These are phyloP conservation scores for Apaloderma vittatum DNA, from an alignment of 2,113 vertebrate genomes.

Conservation along the genomic window DNA sequence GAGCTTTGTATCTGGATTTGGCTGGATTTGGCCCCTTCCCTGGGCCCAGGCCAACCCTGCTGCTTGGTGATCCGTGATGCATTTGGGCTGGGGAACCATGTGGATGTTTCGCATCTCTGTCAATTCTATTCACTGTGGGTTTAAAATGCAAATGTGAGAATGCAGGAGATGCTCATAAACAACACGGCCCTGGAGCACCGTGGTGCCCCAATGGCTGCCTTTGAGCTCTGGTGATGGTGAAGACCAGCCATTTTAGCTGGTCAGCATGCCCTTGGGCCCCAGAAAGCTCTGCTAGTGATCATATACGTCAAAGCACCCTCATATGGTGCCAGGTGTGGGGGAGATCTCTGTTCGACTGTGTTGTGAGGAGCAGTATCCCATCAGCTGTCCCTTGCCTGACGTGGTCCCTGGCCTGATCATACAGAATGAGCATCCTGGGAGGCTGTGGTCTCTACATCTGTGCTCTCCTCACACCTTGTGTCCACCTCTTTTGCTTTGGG, in stretches of 20 bases:
- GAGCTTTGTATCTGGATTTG: background rate
- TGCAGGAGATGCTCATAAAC: background rate
- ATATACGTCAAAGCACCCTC: background rate
- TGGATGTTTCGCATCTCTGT: background rate
- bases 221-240: background rate
- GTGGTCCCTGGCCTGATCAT: background rate
- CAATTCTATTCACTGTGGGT: background rate
- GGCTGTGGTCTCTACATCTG: background rate
- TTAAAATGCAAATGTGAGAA: background rate
- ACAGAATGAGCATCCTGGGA: background rate
- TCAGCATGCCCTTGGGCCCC: background rate
- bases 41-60: background rate
- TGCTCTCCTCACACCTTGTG: background rate
- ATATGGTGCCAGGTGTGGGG: background rate
- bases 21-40: background rate
- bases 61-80: background rate
- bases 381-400: background rate
- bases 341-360: accelerated
- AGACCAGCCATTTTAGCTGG: background rate
- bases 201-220: background rate
- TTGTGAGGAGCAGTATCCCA: accelerated
- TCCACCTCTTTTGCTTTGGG: background rate
- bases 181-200: accelerated
- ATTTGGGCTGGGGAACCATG: background rate
- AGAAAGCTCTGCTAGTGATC: background rate